Base-by-base conservation (phyloP, 2,113 vertebrate genomes). In the Nematolebias whitei region DNA sequence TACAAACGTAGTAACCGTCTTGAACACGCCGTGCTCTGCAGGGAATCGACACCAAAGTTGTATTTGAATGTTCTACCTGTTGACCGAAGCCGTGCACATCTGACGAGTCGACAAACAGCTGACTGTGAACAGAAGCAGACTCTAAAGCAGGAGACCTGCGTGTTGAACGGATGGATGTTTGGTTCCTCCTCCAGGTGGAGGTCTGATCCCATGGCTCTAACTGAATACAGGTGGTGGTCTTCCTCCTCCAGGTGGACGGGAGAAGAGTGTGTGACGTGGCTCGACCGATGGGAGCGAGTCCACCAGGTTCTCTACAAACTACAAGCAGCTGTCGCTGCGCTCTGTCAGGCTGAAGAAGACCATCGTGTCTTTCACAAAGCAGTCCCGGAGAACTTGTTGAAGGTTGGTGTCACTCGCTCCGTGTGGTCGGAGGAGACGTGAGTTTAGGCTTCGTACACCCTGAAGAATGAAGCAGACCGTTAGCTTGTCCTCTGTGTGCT, bases 401-500 rank as follows among this genome's bases (percentile, higher is more conserved):
- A 52, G 63, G 24, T 59, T 69, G 22, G 52, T 62, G 72, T 74
- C 51, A 16, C 51, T 71, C 26, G 23, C 64, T 79, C 77, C 79
- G 29, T 15, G 22, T 67, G 53, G 58, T 71, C 44, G 26, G 65
- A 41, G 19, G 2, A 18, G 55, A 47, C 12, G 18, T n/a, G 14
- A 41, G 24, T 74, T 89, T 90, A 94, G 52, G 92, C 90, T 73
- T 92, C 92, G 4, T 93, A 94, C 22, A 93, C 92, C 88, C 93
- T 94, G 86, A 9, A 15, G 19, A 40, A 59, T 50, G 11, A 85
- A 61, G 66, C 2, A 76, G n/a, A 32, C 0, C 8, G 0, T 22
- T 23, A 35, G 32, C 9, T 35, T 35, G 3, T 29, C 26, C 3
- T 3, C 3, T 7, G 26, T n/a, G n/a, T n/a, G n/a, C n/a, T n/a